Conservation (phyloP, 92 coral and sea anemone species). For the Muricea muricata region DNA sequence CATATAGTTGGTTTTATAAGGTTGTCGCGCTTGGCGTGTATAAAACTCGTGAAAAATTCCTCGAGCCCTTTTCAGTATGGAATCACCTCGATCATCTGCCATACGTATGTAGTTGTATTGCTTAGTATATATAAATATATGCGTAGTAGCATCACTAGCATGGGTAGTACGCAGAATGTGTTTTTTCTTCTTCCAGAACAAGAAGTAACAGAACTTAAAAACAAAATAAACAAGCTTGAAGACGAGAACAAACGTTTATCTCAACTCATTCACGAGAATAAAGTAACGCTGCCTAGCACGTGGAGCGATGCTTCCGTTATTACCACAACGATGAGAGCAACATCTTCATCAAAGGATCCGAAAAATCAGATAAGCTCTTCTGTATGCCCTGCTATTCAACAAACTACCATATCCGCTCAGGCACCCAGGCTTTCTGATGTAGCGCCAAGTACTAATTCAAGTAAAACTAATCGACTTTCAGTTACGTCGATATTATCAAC, state of each 20-base stretch:
- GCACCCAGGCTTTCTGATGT: background rate
- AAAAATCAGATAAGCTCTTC: conserved; percentile 6
- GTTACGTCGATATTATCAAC: conserved; percentile 29
- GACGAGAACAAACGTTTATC: conserved; percentile 47
- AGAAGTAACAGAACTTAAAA: conserved; percentile 37
- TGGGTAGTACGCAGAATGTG: no score
- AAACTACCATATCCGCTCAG: background rate
- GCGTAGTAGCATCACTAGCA: no score
- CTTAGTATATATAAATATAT: no score
- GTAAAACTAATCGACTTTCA: conserved; percentile 29
- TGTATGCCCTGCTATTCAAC: background rate
- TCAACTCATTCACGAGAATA: conserved; percentile 33
- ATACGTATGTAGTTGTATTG: no score
- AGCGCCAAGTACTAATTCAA: background rate
- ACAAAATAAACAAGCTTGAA: conserved; percentile 38
- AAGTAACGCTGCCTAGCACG: conserved; percentile 29
- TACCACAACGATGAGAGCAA: conserved; percentile 41
- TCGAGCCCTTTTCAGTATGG: no score
- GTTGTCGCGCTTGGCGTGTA: no score
- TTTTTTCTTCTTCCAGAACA: conserved; percentile 8
- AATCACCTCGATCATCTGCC: no score
- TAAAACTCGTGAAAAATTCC: no score
- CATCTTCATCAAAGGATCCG: conserved; percentile 23
- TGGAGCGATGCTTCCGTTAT: conserved; percentile 41
- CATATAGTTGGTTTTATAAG: no score